Evolutionary conservation across 2,113 vertebrate genomes (phyloP).

Genomic region (Urocynchramus pylzowi): DNA sequence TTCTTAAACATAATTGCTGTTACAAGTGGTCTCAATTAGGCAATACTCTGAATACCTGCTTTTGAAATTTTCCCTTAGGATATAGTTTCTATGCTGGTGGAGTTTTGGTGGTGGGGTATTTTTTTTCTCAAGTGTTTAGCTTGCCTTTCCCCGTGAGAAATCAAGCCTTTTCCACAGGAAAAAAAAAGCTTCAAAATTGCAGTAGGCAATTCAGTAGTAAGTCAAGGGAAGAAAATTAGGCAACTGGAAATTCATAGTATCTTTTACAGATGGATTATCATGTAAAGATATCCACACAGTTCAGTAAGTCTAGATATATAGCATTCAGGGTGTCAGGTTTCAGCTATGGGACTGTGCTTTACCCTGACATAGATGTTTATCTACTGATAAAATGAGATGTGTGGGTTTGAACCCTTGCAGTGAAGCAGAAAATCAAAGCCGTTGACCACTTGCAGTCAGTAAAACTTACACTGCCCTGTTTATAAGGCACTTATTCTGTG

Average conservation of each 20-base stretch:
- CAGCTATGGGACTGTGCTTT: background rate
- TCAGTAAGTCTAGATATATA: background rate
- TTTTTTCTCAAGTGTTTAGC: background rate
- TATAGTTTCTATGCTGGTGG: background rate
- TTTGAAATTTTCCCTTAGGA: background rate
- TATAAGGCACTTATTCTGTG: background rate
- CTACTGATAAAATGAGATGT: background rate
- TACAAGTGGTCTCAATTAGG: background rate
- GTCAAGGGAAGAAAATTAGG: background rate
- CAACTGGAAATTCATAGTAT: background rate
- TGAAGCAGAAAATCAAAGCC: background rate
- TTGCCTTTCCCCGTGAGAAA: background rate
- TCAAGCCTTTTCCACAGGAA: background rate
- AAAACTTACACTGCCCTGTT: background rate
- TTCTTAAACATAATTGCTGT: background rate
- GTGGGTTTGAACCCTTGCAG: background rate
- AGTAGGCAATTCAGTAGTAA: background rate
- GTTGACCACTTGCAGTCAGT: background rate
- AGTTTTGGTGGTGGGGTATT: rapidly evolving
- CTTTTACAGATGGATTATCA: background rate
- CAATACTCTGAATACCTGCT: background rate
- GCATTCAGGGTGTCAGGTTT: background rate
- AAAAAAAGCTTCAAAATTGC: background rate
- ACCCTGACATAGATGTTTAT: background rate
- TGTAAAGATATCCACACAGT: background rate